These are phyloP conservation scores for Piprites chloris DNA, from an alignment of 2,113 vertebrate species.

Conservation along the genomic window DNA sequence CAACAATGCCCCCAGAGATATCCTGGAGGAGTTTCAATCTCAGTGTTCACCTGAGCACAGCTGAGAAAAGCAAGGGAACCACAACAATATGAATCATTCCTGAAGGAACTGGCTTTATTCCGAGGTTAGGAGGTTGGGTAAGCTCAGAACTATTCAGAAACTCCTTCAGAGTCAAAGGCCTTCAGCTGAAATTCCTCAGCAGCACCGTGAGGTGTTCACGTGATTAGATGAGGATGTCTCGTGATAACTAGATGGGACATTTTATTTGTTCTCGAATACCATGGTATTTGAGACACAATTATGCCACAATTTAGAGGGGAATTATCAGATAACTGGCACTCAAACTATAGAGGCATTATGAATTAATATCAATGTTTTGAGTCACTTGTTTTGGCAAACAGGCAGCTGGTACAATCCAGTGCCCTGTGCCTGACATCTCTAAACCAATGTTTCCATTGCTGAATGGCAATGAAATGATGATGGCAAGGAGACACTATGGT, in stretches of 20 bases:
- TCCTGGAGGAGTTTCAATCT: not conserved
- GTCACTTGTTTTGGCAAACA: not conserved
- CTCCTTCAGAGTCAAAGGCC: not conserved
- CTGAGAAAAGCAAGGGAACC: not conserved
- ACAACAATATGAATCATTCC: not conserved
- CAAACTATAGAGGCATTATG: not conserved
- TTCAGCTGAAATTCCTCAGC: not conserved
- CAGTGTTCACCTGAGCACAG: not conserved
- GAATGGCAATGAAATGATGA: not conserved
- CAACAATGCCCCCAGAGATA: not conserved
- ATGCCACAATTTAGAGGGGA: not conserved
- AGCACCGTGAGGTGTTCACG: not conserved
- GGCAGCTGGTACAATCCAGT: not conserved
- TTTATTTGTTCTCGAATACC: not conserved
- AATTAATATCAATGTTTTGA: not conserved
- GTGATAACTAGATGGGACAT: not conserved
- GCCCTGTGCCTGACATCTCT: not conserved
- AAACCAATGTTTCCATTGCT: not conserved
- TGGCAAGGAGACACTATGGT: not conserved
- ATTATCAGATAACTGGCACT: not conserved
- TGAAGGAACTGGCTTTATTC: not conserved
- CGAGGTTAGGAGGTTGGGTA: not conserved
- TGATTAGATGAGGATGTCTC: not conserved
- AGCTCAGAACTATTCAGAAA: not conserved
- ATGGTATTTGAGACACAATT: no score